A percentile compares a stretch with the other conserved stretches of the same genome.
Conservation (phyloP, 2,888 invertebrate genomes). For the Amiota communis region DNA sequence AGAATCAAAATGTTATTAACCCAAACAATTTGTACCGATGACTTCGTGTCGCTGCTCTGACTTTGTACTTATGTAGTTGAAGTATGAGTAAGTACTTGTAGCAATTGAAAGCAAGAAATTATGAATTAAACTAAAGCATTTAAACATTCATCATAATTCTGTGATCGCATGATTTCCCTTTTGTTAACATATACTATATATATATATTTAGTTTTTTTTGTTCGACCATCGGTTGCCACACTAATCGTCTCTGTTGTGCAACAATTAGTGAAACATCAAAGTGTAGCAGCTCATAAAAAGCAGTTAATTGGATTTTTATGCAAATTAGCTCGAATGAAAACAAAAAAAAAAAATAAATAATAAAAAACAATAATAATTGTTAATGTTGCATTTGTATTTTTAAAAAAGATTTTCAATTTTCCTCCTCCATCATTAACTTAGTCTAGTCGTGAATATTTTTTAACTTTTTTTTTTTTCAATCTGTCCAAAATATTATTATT, state of each 20-base stretch:
- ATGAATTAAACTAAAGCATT: not conserved
- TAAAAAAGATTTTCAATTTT: too few relatives aligned
- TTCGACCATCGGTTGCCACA: constrained; percentile 5
- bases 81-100: too few relatives aligned
- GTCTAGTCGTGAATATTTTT: too few relatives aligned
- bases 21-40: too few relatives aligned
- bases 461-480: too few relatives aligned
- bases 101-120: not conserved
- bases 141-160: not conserved
- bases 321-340: constrained; percentile 46
- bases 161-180: constrained; percentile 1
- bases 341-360: constrained; percentile 23
- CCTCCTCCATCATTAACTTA: too few relatives aligned
- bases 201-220: not conserved
- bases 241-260: constrained; percentile 21
- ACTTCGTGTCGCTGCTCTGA: too few relatives aligned
- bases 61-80: too few relatives aligned
- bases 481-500: too few relatives aligned
- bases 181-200: not conserved
- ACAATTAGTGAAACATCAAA: constrained; percentile 35
- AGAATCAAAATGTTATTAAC: too few relatives aligned
- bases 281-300: constrained; percentile 48
- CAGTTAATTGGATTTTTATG: constrained; percentile 57
- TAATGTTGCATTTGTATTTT: constrained; percentile 40
- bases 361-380: constrained; percentile 48